Percentiles rank a stretch among this genome's conserved stretches.
These are phyloP conservation scores for Schlechtendalia chinensis DNA, from an alignment of 1,140 invertebrate species.

Conservation along the genomic window DNA sequence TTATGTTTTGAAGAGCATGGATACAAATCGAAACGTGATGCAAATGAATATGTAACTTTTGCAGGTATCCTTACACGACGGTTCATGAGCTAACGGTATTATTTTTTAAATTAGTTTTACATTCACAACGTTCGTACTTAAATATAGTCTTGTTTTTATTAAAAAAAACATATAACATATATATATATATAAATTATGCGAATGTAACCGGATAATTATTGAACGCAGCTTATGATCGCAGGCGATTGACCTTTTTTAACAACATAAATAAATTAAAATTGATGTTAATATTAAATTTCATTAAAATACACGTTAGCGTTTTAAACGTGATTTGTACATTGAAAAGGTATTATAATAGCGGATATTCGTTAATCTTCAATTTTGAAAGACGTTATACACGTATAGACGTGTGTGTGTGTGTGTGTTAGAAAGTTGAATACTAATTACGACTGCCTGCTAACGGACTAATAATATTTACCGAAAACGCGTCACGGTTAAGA, in stretches of 20 bases:
- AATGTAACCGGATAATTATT: background rate
- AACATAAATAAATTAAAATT: background rate
- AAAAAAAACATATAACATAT: background rate
- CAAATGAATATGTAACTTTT: no score
- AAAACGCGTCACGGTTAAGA: conserved; percentile 21
- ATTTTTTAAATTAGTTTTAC: no score
- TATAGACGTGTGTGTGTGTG: no score
- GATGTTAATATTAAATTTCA: background rate
- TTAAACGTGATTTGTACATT: no score
- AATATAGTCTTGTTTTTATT: background rate
- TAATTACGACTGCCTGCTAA: background rate
- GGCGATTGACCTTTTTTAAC: background rate
- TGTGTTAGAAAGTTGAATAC: background rate
- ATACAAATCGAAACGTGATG: no score
- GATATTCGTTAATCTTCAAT: no score
- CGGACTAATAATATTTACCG: conserved; percentile 28
- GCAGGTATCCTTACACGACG: no score
- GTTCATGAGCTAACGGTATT: no score
- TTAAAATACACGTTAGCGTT: background rate
- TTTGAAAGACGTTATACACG: no score
- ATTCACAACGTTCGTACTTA: background rate
- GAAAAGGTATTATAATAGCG: no score
- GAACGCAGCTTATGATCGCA: background rate
- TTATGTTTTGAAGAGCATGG: no score
- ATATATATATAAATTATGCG: background rate